These are phyloP conservation scores for Mycetomoellerius zeteki DNA, from an alignment of 1,140 invertebrate genomes.

Conservation along the genomic window DNA sequence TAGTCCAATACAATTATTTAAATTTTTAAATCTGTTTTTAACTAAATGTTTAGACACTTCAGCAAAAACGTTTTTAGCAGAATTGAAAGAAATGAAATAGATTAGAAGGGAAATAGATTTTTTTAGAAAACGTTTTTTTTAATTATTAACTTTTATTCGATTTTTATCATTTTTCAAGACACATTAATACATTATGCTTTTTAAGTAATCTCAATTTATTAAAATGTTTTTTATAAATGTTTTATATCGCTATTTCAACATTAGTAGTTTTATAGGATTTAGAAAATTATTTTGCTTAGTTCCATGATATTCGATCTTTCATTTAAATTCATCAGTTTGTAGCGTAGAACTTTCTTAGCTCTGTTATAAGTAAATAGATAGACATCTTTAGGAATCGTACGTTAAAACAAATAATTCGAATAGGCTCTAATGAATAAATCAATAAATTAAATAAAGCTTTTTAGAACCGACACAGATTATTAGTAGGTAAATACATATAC, in stretches of 20 bases:
- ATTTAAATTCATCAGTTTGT: conserved; percentile 2
- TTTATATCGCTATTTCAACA: not conserved
- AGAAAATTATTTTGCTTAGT: not conserved
- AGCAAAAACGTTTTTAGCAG: too few relatives aligned
- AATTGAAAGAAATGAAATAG: not conserved
- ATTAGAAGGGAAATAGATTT: not conserved
- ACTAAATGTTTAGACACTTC: too few relatives aligned
- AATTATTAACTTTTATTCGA: not conserved
- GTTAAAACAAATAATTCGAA: too few relatives aligned
- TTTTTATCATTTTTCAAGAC: not conserved
- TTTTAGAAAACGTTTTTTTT: not conserved
- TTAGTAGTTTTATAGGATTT: not conserved
- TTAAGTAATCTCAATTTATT: conserved; percentile 11
- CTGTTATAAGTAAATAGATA: not conserved
- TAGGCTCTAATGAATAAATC: too few relatives aligned
- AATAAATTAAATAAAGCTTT: too few relatives aligned
- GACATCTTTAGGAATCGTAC: not conserved
- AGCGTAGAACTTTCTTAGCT: not conserved
- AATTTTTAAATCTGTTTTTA: too few relatives aligned
- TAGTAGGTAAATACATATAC: too few relatives aligned
- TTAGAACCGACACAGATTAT: too few relatives aligned
- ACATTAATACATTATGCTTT: not conserved
- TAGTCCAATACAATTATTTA: too few relatives aligned
- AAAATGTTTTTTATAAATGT: not conserved
- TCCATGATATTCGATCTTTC: not conserved